A percentile compares a stretch with the other conserved stretches of the same genome.
phyloP scores from a whole-genome alignment of 1,140 invertebrate genomes.

The Sinonovacula constricta region DNA sequence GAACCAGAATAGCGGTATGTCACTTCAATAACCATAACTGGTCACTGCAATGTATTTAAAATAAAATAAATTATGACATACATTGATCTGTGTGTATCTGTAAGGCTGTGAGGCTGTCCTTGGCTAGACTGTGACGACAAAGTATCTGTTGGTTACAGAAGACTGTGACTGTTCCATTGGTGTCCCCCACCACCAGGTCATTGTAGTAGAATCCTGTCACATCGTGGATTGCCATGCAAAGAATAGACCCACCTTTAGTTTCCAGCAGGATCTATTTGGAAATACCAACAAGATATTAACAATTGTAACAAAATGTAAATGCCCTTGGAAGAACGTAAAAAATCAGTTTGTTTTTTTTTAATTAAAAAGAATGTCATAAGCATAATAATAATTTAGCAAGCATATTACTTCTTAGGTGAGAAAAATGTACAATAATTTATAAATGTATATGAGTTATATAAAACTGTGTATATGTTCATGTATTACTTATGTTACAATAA shows the following conservation, averaged over 20 bases:
- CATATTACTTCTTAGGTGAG: too few species aligned
- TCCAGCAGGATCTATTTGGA: slow-evolving; percentile 59
- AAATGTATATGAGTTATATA: too few species aligned
- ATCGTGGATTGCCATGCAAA: slow-evolving; percentile 67
- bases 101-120: slow-evolving; percentile 61
- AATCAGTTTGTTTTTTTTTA: too few species aligned
- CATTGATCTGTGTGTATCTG: slow-evolving; percentile 64
- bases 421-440: too few species aligned
- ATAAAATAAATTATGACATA: slow-evolving; percentile 51
- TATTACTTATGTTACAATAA: too few species aligned
- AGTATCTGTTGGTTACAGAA: slow-evolving; percentile 75
- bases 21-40: too few species aligned
- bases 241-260: slow-evolving; percentile 75
- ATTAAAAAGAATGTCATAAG: too few species aligned
- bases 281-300: too few species aligned
- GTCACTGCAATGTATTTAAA: slow-evolving; percentile 8
- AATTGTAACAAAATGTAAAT: too few species aligned
- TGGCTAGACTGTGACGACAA: slow-evolving; percentile 63
- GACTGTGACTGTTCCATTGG: slow-evolving; percentile 68
- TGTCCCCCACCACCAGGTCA: slow-evolving; percentile 71
- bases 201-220: slow-evolving; percentile 70
- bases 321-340: too few species aligned
- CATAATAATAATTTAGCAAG: too few species aligned
- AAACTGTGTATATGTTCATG: too few species aligned
- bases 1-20: not conserved